Conservation (phyloP, 2,113 vertebrate species). For the Cettia cetti region DNA sequence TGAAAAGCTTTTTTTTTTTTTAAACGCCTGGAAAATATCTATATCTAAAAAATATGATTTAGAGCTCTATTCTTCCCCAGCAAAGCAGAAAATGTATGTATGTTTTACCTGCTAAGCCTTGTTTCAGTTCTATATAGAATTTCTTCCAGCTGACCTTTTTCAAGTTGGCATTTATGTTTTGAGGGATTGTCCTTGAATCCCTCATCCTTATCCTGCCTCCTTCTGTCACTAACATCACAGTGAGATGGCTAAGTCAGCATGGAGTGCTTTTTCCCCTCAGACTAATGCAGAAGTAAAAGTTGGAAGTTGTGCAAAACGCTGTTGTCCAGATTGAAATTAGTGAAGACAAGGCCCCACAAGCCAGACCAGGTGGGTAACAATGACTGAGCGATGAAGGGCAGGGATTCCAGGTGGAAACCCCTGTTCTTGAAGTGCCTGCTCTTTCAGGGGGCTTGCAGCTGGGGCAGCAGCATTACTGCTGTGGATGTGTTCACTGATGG, state of each 20-base stretch:
- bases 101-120: background rate
- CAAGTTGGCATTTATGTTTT: background rate
- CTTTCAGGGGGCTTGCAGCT: background rate
- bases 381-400: background rate
- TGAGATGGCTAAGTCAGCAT: background rate
- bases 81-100: background rate
- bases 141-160: background rate
- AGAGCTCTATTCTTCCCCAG: background rate
- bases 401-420: background rate
- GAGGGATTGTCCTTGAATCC: background rate
- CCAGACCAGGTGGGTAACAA: background rate
- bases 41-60: background rate
- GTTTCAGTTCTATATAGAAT: background rate
- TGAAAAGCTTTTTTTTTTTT: background rate
- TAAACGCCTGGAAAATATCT: accelerated
- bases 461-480: accelerated
- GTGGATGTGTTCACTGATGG: accelerated
- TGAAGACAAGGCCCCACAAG: background rate
- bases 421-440: background rate
- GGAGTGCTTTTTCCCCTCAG: background rate
- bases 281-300: background rate
- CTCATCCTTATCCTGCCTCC: background rate
- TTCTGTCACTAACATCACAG: background rate
- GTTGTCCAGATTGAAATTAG: background rate
- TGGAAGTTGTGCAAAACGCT: background rate